Conservation (phyloP, 1,140 invertebrate genomes). For the Meloidogyne floridensis region DNA sequence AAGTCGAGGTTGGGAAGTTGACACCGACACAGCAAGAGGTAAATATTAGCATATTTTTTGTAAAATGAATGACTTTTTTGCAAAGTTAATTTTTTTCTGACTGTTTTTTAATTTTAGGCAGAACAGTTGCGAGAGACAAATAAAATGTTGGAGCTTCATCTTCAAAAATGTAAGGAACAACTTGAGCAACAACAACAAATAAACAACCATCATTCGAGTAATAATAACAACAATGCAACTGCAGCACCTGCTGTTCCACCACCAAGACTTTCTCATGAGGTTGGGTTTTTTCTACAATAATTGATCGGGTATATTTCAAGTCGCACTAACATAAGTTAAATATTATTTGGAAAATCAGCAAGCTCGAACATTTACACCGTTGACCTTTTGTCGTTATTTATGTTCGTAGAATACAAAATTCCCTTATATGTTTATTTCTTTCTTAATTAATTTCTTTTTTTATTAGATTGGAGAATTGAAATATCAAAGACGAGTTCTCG, state of each 20-base stretch:
- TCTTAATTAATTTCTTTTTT: not conserved
- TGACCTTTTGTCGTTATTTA: too few relatives aligned
- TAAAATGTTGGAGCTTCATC: conserved; percentile 15
- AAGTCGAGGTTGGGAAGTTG: not conserved
- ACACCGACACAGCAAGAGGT: not conserved
- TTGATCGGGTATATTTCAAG: too few relatives aligned
- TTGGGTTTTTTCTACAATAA: not conserved
- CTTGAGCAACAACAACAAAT: conserved; percentile 15
- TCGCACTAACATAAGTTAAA: too few relatives aligned
- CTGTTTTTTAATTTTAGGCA: conserved; percentile 17
- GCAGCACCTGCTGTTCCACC: not conserved
- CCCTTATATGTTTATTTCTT: too few relatives aligned
- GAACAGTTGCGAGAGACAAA: conserved; percentile 32
- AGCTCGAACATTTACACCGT: too few relatives aligned
- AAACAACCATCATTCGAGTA: not conserved
- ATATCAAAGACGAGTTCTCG: conserved; percentile 36
- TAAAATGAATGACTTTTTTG: too few relatives aligned
- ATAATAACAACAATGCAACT: not conserved
- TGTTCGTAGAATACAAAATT: too few relatives aligned
- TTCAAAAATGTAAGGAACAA: conserved; percentile 30
- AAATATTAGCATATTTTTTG: not conserved
- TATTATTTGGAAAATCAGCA: too few relatives aligned
- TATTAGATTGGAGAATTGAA: conserved; percentile 19
- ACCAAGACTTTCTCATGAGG: conserved; percentile 22
- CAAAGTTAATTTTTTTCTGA: not conserved